Conservation (phyloP, 2,797 vertebrate species). For the Trachops cirrhosus region DNA sequence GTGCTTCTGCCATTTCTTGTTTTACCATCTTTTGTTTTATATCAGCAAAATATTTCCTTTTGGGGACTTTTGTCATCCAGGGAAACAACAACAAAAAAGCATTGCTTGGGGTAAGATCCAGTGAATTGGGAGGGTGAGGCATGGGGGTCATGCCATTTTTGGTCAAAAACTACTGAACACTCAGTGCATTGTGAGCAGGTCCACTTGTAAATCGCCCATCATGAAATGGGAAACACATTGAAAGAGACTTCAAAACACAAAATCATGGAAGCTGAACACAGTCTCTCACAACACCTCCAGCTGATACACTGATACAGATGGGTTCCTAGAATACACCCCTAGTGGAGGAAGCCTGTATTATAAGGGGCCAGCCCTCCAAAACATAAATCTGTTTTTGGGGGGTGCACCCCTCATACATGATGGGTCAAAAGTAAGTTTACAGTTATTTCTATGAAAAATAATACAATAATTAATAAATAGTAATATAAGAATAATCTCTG, state of each 20-base stretch:
- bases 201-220: neutral
- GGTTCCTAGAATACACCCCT: neutral
- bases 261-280: neutral
- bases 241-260: neutral
- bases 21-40: too few relatives aligned
- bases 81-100: neutral
- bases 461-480: neutral
- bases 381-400: too few relatives aligned
- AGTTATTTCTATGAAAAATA: neutral
- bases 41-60: too few relatives aligned
- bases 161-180: neutral
- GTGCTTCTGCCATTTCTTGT: too few relatives aligned
- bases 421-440: neutral
- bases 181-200: neutral
- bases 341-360: neutral
- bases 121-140: neutral
- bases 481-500: neutral
- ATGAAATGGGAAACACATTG: neutral
- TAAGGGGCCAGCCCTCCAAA: too few relatives aligned
- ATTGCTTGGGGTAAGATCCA: neutral
- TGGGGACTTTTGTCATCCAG: neutral
- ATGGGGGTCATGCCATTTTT: neutral
- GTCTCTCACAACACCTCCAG: neutral
- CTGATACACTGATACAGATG: neutral
- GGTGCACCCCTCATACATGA: neutral